These are phyloP conservation scores for Branchipolynoe longqiensis DNA, from an alignment of 2,888 invertebrate genomes.

Conservation along the genomic window DNA sequence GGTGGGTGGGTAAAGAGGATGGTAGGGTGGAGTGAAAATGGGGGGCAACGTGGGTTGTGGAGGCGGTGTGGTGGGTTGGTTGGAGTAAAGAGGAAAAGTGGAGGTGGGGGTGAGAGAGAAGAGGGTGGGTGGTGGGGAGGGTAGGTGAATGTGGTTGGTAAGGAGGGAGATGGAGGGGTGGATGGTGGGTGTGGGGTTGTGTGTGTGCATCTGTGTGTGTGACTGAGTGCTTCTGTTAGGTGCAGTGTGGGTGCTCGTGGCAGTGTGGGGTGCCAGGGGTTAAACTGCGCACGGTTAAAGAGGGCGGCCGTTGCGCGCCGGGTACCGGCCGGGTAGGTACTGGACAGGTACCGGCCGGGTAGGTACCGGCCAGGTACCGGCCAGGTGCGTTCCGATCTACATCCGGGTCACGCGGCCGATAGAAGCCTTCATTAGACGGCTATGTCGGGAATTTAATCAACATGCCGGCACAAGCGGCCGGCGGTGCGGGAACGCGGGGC, in stretches of 20 bases:
- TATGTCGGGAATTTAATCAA: slow-evolving; percentile 35
- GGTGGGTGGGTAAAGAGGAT: too few species aligned
- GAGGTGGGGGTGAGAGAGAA: too few species aligned
- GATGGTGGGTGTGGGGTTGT: too few species aligned
- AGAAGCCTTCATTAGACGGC: background rate
- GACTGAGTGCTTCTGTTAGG: too few species aligned
- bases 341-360: background rate
- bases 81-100: too few species aligned
- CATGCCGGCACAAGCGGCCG: background rate
- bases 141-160: too few species aligned
- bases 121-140: too few species aligned
- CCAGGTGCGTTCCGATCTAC: background rate
- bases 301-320: background rate
- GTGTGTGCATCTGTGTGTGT: too few species aligned
- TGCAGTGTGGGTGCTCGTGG: background rate
- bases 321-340: background rate
- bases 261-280: background rate
- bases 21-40: too few species aligned
- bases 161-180: too few species aligned
- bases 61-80: too few species aligned
- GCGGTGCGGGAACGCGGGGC: background rate
- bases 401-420: background rate
- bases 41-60: too few species aligned
- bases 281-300: background rate
- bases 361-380: background rate